phyloP scores from a whole-genome alignment of 1,140 invertebrate species.

The Polypedilum pembai region DNA sequence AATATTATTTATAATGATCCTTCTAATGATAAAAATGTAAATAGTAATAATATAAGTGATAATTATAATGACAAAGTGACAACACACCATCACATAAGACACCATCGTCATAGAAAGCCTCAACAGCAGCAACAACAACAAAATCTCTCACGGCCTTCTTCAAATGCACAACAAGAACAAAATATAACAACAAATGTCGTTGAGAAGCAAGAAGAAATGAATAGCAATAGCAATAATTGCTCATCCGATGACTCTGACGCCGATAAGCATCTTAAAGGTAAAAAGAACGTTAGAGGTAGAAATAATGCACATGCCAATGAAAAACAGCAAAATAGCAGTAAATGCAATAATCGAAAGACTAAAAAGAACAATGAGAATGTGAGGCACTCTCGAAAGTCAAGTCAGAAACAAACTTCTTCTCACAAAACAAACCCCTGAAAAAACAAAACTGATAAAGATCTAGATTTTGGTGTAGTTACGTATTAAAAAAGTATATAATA shows the following conservation, averaged over 20 bases:
- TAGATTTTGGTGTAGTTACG: slow-evolving; percentile 17
- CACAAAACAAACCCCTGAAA: slow-evolving; percentile 8
- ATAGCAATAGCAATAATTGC: background rate
- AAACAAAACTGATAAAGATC: slow-evolving; percentile 18
- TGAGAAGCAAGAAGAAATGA: background rate
- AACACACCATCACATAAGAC: slow-evolving; percentile 1
- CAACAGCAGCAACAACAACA: background rate
- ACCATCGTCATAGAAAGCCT: background rate
- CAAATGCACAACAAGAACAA: background rate
- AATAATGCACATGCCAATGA: slow-evolving; percentile 20
- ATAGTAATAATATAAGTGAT: slow-evolving; percentile 1
- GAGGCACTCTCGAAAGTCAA: slow-evolving; percentile 22
- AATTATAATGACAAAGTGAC: slow-evolving; percentile 7
- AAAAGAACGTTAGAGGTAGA: background rate
- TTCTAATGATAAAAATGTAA: slow-evolving; percentile 1
- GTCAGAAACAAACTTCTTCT: slow-evolving; percentile 11
- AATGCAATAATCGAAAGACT: slow-evolving; percentile 10
- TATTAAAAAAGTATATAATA: background rate
- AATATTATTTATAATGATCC: slow-evolving; percentile 20
- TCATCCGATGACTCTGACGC: background rate
- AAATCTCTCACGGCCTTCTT: background rate
- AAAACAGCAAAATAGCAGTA: background rate
- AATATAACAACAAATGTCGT: background rate
- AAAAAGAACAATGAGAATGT: slow-evolving; percentile 15
- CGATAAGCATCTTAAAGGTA: slow-evolving; percentile 21